Conservation (phyloP, 2,888 invertebrate genomes). For the Choreutis nemorana region DNA sequence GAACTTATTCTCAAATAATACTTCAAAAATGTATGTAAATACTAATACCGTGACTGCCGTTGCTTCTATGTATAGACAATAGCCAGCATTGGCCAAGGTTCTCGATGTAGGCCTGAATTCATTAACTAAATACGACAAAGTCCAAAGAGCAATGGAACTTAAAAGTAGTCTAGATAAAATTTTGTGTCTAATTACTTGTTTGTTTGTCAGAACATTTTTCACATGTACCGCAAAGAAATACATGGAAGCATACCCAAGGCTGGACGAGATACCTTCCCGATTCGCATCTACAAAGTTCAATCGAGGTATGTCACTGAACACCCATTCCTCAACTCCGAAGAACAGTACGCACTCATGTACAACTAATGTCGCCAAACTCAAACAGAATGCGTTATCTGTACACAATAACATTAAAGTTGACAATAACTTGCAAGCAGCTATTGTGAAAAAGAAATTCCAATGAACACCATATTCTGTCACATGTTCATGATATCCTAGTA, state of each 20-base stretch:
- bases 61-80: slow-evolving; percentile 79
- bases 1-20: slow-evolving; percentile 25
- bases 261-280: slow-evolving; percentile 89
- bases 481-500: slow-evolving; percentile 85
- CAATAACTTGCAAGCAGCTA: slow-evolving; percentile 82
- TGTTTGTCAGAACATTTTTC: slow-evolving; percentile 59
- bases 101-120: slow-evolving; percentile 72
- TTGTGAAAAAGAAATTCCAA: slow-evolving; percentile 98
- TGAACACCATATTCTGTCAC: slow-evolving; percentile 95
- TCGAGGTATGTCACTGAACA: slow-evolving; percentile 68
- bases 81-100: slow-evolving; percentile 83
- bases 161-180: slow-evolving; percentile 19
- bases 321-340: slow-evolving; percentile 73
- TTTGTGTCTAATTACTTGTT: slow-evolving; percentile 19
- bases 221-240: slow-evolving; percentile 79
- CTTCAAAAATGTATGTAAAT: slow-evolving; percentile 64
- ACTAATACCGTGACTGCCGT: slow-evolving; percentile 65
- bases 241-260: slow-evolving; percentile 84
- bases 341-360: slow-evolving; percentile 74
- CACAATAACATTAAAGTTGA: slow-evolving; percentile 69
- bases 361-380: slow-evolving; percentile 62
- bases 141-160: slow-evolving; percentile 35
- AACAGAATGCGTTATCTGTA: slow-evolving; percentile 56
- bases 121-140: slow-evolving; percentile 50
- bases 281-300: slow-evolving; percentile 79